These are phyloP conservation scores for Drosophila mayri DNA, from an alignment of 1,140 invertebrate genomes.

Conservation along the genomic window DNA sequence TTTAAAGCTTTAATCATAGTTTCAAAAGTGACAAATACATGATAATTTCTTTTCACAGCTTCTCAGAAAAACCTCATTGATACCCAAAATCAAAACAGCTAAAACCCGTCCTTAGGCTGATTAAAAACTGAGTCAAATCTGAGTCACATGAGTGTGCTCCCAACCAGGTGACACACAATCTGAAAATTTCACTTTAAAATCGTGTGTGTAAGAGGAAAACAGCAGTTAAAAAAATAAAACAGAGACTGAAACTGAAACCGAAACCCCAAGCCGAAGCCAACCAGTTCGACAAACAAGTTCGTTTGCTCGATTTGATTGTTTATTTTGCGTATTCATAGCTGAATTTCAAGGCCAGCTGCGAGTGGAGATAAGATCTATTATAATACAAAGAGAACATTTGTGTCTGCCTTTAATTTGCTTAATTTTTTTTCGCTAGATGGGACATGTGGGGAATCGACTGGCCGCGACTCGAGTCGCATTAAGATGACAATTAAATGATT, in stretches of 20 bases:
- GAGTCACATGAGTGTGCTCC: conserved; percentile 34
- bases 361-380: conserved; percentile 57
- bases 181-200: conserved; percentile 57
- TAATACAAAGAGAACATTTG: conserved; percentile 65
- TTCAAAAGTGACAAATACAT: conserved; percentile 5
- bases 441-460: conserved; percentile 36
- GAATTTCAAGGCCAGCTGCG: conserved; percentile 63
- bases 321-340: conserved; percentile 36
- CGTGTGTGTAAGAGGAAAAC: conserved; percentile 39
- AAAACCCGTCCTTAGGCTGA: conserved; percentile 40
- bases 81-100: not conserved
- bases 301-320: conserved; percentile 43
- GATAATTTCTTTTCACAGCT: conserved; percentile 20
- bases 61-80: conserved; percentile 39
- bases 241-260: conserved; percentile 31
- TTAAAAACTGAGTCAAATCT: conserved; percentile 31
- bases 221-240: conserved; percentile 11
- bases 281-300: conserved; percentile 44
- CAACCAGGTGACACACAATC: conserved; percentile 51
- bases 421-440: conserved; percentile 15
- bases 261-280: conserved; percentile 18
- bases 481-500: conserved; percentile 79
- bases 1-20: not conserved
- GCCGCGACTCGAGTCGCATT: conserved; percentile 46
- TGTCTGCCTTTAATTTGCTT: conserved; percentile 39